These are phyloP conservation scores for Erebia palarica DNA, from an alignment of 2,888 invertebrate genomes.

Conservation along the genomic window DNA sequence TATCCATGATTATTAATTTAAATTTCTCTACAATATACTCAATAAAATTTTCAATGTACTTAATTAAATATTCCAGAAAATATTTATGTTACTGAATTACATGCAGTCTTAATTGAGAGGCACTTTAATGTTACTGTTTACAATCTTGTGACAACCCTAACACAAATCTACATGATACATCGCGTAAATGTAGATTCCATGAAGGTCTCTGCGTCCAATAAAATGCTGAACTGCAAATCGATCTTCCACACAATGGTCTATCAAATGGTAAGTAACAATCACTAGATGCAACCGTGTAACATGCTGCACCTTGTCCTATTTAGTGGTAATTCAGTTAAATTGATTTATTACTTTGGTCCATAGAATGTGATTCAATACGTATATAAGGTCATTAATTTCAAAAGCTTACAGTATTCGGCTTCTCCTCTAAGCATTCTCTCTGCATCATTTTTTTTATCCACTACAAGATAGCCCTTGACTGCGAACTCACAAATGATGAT, in stretches of 20 bases:
- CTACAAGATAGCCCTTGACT: too few relatives aligned
- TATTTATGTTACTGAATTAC: neutral
- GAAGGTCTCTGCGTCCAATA: conserved; percentile 42
- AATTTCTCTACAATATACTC: too few relatives aligned
- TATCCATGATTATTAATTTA: too few relatives aligned
- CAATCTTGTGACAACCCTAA: neutral
- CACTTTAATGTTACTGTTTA: neutral
- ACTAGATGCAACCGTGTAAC: conserved; percentile 24
- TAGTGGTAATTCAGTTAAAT: conserved; percentile 31
- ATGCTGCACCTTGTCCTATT: conserved; percentile 39
- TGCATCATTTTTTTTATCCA: too few relatives aligned
- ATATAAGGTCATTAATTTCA: neutral
- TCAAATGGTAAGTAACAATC: conserved; percentile 42
- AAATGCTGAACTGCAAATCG: conserved; percentile 43
- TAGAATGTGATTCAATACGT: neutral
- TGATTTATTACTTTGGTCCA: conserved; percentile 25
- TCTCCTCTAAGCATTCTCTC: too few relatives aligned
- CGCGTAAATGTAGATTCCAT: conserved; percentile 23
- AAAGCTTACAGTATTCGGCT: neutral
- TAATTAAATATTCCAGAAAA: neutral
- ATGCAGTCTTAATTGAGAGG: neutral
- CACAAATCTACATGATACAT: conserved; percentile 15
- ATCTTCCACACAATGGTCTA: conserved; percentile 51
- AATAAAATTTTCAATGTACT: too few relatives aligned
- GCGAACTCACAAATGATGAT: too few relatives aligned